Percentiles rank a stretch among this genome's conserved stretches.
Conservation (phyloP, 2,113 vertebrate species). For the Dromiciops gliroides region DNA sequence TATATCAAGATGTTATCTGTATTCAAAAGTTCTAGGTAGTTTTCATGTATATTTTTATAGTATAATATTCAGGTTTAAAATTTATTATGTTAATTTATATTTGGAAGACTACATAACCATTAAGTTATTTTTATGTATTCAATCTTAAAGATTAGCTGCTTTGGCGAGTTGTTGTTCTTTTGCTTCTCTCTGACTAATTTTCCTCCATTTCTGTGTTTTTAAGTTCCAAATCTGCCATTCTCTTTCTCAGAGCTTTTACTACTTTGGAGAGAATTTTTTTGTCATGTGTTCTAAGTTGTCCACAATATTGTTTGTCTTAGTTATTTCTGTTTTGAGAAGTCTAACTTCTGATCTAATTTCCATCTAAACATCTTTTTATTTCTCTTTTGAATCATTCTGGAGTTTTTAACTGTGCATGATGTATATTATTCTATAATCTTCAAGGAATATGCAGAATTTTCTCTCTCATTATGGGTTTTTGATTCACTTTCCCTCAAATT, state of each 20-base stretch:
- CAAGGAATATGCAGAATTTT: not conserved
- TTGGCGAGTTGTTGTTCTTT: not conserved
- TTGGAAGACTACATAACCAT: not conserved
- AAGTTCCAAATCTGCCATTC: not conserved
- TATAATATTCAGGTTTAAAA: not conserved
- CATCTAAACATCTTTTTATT: not conserved
- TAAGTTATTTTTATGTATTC: not conserved
- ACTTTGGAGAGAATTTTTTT: not conserved
- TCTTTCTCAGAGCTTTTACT: not conserved
- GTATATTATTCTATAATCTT: not conserved
- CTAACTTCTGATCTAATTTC: not conserved
- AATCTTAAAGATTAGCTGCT: not conserved
- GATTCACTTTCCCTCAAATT: not conserved
- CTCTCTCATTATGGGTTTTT: not conserved
- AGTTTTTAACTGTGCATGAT: not conserved
- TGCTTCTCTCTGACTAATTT: not conserved
- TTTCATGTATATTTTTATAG: not conserved
- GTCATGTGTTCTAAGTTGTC: not conserved
- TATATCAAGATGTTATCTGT: not conserved
- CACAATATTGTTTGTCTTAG: not conserved
- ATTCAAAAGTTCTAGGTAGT: not conserved
- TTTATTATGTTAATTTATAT: not conserved
- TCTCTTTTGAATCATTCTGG: not conserved
- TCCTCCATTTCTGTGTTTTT: not conserved
- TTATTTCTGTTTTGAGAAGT: not conserved